Conservation (phyloP, 2,797 vertebrate genomes). For the Sebastes kiyomatsui region DNA sequence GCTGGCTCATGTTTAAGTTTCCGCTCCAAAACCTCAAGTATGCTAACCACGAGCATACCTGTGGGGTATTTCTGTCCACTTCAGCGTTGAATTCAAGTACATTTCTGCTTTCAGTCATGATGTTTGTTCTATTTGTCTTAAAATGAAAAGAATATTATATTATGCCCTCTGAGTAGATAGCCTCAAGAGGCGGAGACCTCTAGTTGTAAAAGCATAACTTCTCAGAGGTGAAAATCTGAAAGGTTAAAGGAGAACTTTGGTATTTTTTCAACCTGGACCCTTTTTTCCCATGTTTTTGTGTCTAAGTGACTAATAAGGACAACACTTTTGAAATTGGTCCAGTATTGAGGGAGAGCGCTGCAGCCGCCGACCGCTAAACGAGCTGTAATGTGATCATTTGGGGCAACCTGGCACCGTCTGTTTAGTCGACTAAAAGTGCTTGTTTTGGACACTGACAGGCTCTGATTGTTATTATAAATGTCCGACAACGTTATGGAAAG, state of each 20-base stretch:
- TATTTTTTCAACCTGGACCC: no score
- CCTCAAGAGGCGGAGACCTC: not conserved
- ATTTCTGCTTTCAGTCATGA: conserved; percentile 6
- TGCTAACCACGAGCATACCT: not conserved
- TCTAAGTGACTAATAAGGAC: no score
- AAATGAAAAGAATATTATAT: conserved; percentile 11
- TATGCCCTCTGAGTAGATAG: not conserved
- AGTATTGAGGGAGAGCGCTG: no score
- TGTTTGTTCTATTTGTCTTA: conserved; percentile 15
- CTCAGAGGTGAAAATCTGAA: conserved; percentile 20
- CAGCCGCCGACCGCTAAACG: no score
- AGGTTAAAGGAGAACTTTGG: not conserved
- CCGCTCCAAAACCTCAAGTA: not conserved
- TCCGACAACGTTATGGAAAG: no score
- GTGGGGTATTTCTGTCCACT: not conserved
- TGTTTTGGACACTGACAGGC: no score
- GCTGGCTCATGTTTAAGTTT: conserved; percentile 22
- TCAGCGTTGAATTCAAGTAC: not conserved
- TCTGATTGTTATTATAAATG: no score
- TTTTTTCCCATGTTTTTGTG: no score
- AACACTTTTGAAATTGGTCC: no score
- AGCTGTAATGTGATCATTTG: no score
- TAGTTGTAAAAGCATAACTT: not conserved
- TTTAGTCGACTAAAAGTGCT: no score
- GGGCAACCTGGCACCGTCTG: no score